These are phyloP conservation scores for Homarus gammarus DNA, from an alignment of 2,888 invertebrate genomes.

Conservation along the genomic window DNA sequence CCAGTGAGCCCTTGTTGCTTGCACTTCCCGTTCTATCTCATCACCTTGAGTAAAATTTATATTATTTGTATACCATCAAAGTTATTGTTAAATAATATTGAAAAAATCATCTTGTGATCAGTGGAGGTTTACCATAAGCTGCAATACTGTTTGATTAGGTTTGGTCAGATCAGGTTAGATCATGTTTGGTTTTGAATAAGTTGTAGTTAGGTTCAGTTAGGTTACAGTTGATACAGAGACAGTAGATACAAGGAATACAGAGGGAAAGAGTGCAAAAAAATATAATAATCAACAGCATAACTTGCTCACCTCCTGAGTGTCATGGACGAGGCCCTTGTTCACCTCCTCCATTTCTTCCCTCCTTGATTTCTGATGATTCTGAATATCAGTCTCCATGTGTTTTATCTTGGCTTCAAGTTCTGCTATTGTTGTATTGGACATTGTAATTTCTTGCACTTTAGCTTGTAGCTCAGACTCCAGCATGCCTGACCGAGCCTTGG, in stretches of 20 bases:
- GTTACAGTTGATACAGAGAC: background rate
- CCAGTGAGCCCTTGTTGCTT: too few species aligned
- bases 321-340: conserved; percentile 21
- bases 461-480: conserved; percentile 50
- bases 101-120: too few species aligned
- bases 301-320: conserved; percentile 46
- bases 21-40: too few species aligned
- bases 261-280: background rate
- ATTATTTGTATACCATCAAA: too few species aligned
- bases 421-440: conserved; percentile 39
- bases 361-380: background rate
- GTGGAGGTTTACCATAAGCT: too few species aligned
- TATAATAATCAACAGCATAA: background rate
- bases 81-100: too few species aligned
- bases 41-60: too few species aligned
- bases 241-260: background rate
- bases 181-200: too few species aligned
- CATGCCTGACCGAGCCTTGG: conserved; percentile 18
- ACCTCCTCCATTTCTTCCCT: conserved; percentile 47
- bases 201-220: too few species aligned
- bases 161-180: too few species aligned
- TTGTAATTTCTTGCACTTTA: conserved; percentile 52
- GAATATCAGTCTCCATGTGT: conserved; percentile 17
- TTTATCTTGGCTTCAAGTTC: conserved; percentile 37
- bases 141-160: too few species aligned